Evolutionary conservation across 2,113 vertebrate species (phyloP), one percentile per base, ranked within the genome.

Genomic region (Mesembrinibis cayennensis): DNA sequence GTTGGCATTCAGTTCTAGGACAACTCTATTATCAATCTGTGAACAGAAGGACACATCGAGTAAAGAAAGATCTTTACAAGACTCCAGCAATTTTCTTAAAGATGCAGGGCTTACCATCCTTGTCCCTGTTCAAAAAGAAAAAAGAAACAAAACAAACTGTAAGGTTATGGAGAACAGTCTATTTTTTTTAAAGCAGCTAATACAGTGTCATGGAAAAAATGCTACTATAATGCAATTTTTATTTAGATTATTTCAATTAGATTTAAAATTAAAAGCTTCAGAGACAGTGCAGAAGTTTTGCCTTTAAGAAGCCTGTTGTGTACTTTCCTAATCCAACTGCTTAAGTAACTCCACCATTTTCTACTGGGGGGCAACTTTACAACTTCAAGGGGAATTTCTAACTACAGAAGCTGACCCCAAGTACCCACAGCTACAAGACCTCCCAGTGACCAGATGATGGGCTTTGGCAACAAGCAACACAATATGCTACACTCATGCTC

Each of bases 11-110:
- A 99, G 98, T 96, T 99, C 99, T 74, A 99, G 98, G 66, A 99
- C 99, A 34, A 98, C 98, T 92, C 98, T 98, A 78, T 98, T 99
- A 98, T 99, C 99, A 69, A 99, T 98, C 97, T 99, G 99, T 5
- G 99, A 99, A 98, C 99, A 99, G 98, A 99, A 99, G 97, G 99
- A 99, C 94, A 99, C 99, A 63, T 99, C 99, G 38, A 99, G 98
- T 91, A 99, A 98, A 76, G 98, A 98, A 40, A 99, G 99, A 61
- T 97, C 97, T 93, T 99, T 98, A 97, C 99, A 99, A 21, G 98
- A 98, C 90, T 99, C 98, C 95, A 99, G 98, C 91, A 99, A 98
- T 95, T 99, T 99, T 97, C 99, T 98, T 97, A 99, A 98, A 17
- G 99, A 99, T 82, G 98, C 97, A 5, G 98, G 95, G 91, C 98